Conservation (phyloP, 2,113 vertebrate species). For the Sylvia atricapilla region DNA sequence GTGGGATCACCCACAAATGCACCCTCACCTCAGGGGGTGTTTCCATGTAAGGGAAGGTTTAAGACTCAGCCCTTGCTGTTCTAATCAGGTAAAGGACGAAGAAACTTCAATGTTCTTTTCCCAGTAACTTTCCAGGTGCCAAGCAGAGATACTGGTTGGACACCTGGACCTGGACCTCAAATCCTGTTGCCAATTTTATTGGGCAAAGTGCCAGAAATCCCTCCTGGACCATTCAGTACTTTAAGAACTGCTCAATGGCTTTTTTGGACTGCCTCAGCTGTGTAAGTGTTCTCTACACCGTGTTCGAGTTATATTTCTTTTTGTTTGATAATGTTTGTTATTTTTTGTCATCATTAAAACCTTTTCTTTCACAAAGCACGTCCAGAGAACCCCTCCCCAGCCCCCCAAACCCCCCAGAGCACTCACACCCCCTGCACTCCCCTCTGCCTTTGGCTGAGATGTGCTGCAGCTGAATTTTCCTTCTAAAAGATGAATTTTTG, state of each 20-base stretch:
- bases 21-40: background rate
- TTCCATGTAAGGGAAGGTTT: background rate
- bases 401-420: background rate
- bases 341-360: background rate
- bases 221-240: no score
- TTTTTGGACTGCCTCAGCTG: background rate
- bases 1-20: background rate
- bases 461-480: background rate
- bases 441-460: accelerated
- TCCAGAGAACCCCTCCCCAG: background rate
- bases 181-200: background rate
- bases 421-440: background rate
- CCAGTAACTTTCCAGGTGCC: background rate
- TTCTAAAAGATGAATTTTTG: background rate
- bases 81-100: background rate
- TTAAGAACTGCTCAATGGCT: background rate
- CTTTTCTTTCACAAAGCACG: background rate
- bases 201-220: background rate
- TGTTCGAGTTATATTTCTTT: background rate
- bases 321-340: background rate
- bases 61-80: background rate
- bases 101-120: background rate
- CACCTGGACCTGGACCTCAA: background rate
- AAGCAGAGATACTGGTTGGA: background rate
- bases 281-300: background rate